A percentile compares a stretch with the other conserved stretches of the same genome.
Evolutionary conservation across 2,888 invertebrate genomes (phyloP).

Genomic region (Psylliodes chrysocephalus): DNA sequence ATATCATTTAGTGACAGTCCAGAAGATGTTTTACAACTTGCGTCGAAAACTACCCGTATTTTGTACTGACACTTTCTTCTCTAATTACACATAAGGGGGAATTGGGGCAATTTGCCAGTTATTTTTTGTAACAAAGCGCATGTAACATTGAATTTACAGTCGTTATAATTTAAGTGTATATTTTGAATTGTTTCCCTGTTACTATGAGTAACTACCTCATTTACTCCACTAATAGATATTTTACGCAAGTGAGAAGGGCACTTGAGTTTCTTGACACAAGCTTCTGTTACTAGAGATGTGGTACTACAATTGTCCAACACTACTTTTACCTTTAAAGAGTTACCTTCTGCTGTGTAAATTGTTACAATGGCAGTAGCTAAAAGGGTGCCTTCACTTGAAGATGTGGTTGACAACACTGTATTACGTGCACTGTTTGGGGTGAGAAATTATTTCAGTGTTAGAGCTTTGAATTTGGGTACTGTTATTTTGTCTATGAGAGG

Average conservation of each 20-base stretch:
- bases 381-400: too few species aligned
- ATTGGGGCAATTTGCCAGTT: neutral
- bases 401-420: too few species aligned
- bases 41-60: slow-evolving; percentile 36
- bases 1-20: slow-evolving; percentile 25
- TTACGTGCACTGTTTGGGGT: neutral
- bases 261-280: neutral
- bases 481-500: too few species aligned
- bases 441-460: too few species aligned
- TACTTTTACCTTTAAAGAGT: too few species aligned
- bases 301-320: neutral
- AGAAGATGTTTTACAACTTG: slow-evolving; percentile 8
- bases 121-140: neutral
- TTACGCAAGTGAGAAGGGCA: too few species aligned
- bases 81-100: slow-evolving; percentile 27
- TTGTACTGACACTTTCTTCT: slow-evolving; percentile 30
- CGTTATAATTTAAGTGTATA: neutral
- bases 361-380: neutral
- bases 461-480: too few species aligned
- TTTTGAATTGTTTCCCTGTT: neutral
- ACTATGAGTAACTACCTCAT: neutral
- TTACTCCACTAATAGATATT: neutral
- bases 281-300: neutral
- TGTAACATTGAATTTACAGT: neutral
- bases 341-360: too few species aligned